Evolutionary conservation across 2,113 vertebrate genomes (phyloP).

Genomic region (Alligator mississippiensis): DNA sequence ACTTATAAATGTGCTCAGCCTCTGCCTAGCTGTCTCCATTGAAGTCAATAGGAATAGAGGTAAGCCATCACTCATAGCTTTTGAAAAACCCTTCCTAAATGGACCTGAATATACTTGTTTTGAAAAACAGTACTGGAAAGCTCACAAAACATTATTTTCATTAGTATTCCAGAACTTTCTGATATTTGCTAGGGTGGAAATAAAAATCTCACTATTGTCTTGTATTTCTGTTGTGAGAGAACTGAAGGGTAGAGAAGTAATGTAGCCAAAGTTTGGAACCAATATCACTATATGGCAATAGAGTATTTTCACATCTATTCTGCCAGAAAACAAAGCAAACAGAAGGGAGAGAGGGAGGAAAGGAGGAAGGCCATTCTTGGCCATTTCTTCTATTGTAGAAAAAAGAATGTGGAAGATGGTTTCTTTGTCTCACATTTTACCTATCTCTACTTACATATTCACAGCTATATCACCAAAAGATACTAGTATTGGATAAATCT

Average conservation of each 20-base stretch:
- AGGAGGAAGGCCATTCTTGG: background rate
- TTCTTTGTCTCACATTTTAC: background rate
- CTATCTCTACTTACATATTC: background rate
- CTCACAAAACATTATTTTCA: background rate
- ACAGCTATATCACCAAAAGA: background rate
- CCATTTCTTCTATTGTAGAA: background rate
- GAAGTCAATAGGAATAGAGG: background rate
- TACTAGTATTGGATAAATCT: background rate
- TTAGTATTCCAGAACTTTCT: background rate
- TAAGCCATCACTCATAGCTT: background rate
- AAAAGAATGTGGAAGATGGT: constrained; percentile 3
- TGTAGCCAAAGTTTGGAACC: background rate
- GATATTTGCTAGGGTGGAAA: background rate
- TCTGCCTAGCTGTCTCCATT: background rate
- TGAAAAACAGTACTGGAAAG: background rate
- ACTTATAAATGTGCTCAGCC: background rate
- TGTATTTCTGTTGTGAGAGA: background rate
- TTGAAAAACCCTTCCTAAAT: background rate
- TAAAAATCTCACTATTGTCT: background rate
- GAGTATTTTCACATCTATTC: background rate
- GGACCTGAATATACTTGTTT: background rate
- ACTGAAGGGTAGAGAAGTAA: background rate
- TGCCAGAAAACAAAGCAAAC: fast-evolving
- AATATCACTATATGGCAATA: background rate
- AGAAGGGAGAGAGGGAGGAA: too few species aligned